phyloP scores from a whole-genome alignment of 2,888 invertebrate genomes.

The Epirrhoe tristata region DNA sequence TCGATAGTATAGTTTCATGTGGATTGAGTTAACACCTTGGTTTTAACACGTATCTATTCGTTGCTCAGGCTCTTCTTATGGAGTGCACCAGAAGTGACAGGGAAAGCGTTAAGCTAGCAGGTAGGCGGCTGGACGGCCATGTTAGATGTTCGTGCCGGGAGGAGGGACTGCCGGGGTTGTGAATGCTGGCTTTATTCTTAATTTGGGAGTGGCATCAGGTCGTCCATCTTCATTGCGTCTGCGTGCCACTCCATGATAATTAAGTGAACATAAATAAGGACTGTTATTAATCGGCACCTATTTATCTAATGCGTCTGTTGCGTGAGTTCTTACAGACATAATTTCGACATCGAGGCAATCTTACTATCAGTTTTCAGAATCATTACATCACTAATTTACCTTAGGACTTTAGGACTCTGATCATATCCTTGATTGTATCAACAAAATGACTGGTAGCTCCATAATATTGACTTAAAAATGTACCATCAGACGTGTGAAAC shows the following conservation, averaged over 20 bases:
- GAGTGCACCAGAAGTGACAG: too few species aligned
- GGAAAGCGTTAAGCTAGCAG: too few species aligned
- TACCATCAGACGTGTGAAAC: neutral
- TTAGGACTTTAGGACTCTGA: too few species aligned
- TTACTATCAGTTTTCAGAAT: neutral
- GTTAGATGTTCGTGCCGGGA: neutral
- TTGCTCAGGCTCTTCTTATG: too few species aligned
- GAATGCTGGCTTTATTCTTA: too few species aligned
- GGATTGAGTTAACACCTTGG: too few species aligned
- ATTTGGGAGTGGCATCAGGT: neutral
- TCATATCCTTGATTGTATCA: neutral
- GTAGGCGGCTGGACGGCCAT: too few species aligned
- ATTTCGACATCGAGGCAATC: neutral
- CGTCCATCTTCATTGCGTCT: neutral
- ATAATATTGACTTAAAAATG: neutral
- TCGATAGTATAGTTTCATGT: too few species aligned
- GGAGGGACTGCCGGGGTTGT: too few species aligned
- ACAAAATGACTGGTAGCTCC: neutral
- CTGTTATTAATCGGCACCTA: neutral
- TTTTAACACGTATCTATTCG: too few species aligned
- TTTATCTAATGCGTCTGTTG: constrained; percentile 7
- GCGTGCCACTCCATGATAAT: constrained; percentile 1
- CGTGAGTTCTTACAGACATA: constrained; percentile 9
- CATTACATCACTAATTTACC: neutral
- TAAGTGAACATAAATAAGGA: constrained; percentile 10